Base-by-base conservation (phyloP, 92 coral and sea anemone species). In the Umimayanthus chanpuru region DNA sequence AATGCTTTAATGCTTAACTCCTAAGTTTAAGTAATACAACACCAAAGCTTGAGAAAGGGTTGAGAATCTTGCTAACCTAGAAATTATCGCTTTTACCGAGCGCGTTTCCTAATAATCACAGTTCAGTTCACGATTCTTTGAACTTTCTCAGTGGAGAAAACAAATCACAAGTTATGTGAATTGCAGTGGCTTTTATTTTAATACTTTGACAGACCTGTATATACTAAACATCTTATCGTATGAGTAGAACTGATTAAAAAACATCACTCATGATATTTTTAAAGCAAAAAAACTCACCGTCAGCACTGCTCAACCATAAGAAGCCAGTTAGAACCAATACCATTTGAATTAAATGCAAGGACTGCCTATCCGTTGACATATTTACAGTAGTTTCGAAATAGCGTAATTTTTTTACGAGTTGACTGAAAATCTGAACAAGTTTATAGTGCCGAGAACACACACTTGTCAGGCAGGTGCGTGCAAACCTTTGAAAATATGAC, bases 391-490 rank as follows among this genome's bases (percentile, higher is more conserved):
- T 36, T 39, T 3, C n/a, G 29, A 43, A 75, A n/a, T 36, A 23
- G 29, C 30, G 53, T 75, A 36, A 2, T 0, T 36, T 40, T 30
- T 30, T 75, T 75, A 36, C 79, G 53, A 75, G 53, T 20, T 40
- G 79, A 75, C 79, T 16, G 53, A 75, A 47, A 75, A 61, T 61
- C 15, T 39, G 25, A 75, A 75, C 79, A 75, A 75, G 79, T 75
- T 75, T 39, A 8, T 18, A 75, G 79, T 75, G 26, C 10, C 28
- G 29, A 18, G 26, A 36, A 32, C 14, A 73, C n/a, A 41, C 50
- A 73, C 78, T 75, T 5, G 26, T 75, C 44, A 15, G n/a, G 79
- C 79, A 75, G 79, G 79, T 75, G 79, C 50, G 11, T 39, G 50
- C 36, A 38, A 36, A 5, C 44, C n/a, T 12, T 74, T 74, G 49